Evolutionary conservation across 2,888 invertebrate species (phyloP), one percentile per base, ranked within the genome.

Genomic region (Leptinotarsa juncta): DNA sequence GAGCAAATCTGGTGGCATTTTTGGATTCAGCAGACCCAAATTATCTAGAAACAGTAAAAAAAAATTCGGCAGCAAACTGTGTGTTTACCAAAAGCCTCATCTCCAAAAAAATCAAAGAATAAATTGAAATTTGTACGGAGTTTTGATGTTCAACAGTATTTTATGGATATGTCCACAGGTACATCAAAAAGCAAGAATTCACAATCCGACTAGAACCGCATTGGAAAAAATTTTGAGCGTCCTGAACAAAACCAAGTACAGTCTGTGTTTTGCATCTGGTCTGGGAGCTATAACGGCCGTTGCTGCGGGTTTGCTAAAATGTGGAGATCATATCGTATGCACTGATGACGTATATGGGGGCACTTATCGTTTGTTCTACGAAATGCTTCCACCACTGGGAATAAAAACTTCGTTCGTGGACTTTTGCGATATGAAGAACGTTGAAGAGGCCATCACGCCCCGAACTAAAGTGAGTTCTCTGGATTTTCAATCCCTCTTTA

Each of bases 271-370:
- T 89, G 90, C 98, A 0, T 98, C 98, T 7, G 99, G 99, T 2
- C 89, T 99, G 66, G 98, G 97, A 16, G 94, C 97, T 1, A 94
- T 93, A 1, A 94, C 95, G 0, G 92, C 94, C 4, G 86, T 98
- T 15, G 57, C 93, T 10, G 91, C 93, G 10, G 91, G 94, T 53
- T 88, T 97, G 81, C 89, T 99, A 12, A 92, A 91, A 79, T 83
- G 90, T 76, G 99, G 98, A 0, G 99, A 99, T 86, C 97, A 99
- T 85, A 90, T 99, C 15, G 87, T 99, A 62, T 93, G 94, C 83
- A 93, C 95, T 76, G 97, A 98, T 87, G 99, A 99, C 88, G 91
- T 98, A 4, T 99, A 99, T 85, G 99, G 99, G 70, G 99, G 98
- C 26, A 96, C 96, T 0, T 95, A 95, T 84, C 91, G 97, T 81